phyloP scores from a whole-genome alignment of 1,140 invertebrate species.

The Zaprionus africanus region DNA sequence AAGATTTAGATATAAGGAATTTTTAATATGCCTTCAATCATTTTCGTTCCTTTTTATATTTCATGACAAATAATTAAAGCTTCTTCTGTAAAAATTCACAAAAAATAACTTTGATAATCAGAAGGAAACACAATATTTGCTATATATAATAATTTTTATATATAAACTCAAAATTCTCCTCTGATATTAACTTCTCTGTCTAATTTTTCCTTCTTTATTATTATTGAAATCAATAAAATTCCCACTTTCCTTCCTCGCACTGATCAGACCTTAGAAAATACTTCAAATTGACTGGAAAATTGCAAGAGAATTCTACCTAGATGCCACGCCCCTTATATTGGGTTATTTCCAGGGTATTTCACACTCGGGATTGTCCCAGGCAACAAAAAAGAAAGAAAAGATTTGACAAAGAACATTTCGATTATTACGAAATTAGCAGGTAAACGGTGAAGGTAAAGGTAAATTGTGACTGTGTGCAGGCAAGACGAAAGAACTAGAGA shows the following conservation, averaged over 20 bases:
- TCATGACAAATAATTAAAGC: too few relatives aligned
- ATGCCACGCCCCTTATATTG: not conserved
- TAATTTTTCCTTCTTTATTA: not conserved
- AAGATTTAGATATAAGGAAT: too few relatives aligned
- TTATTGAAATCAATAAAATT: not conserved
- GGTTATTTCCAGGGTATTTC: not conserved
- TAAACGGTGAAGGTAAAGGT: not conserved
- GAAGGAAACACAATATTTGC: too few relatives aligned
- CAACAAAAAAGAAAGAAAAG: not conserved
- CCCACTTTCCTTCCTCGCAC: not conserved
- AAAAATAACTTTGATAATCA: too few relatives aligned
- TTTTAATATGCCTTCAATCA: too few relatives aligned
- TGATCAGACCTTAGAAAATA: not conserved
- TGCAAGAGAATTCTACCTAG: not conserved
- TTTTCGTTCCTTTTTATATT: too few relatives aligned
- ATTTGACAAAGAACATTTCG: slow-evolving; percentile 3
- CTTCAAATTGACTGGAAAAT: not conserved
- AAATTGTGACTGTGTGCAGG: not conserved
- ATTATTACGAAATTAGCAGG: slow-evolving; percentile 8
- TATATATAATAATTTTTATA: too few relatives aligned
- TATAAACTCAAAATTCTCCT: not conserved
- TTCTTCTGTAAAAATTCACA: too few relatives aligned
- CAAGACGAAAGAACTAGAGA: not conserved
- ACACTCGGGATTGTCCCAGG: not conserved
- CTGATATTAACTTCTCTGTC: not conserved